A percentile compares a stretch with the other conserved stretches of the same genome.
These are phyloP conservation scores for Acestrorhynchus altus DNA, from an alignment of 2,797 vertebrate genomes.

Conservation along the genomic window DNA sequence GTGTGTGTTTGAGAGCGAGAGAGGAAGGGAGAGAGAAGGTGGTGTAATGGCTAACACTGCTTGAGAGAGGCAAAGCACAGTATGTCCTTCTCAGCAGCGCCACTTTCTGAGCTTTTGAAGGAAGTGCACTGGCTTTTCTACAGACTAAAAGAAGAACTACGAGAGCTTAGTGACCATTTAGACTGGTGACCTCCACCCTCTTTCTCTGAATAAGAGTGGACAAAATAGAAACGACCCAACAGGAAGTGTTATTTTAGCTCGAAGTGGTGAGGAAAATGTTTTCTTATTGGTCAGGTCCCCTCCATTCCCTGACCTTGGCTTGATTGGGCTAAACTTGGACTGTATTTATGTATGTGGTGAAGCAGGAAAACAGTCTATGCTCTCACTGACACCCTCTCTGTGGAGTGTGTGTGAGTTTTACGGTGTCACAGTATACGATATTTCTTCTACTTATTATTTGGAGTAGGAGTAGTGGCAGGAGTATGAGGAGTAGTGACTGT, in stretches of 20 bases:
- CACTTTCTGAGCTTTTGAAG: neutral
- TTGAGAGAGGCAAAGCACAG: slow-evolving; percentile 20
- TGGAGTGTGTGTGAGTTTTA: neutral
- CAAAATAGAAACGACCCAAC: slow-evolving; percentile 14
- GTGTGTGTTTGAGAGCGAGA: neutral
- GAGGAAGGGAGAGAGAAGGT: neutral
- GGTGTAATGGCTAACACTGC: slow-evolving; percentile 24
- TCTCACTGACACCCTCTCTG: neutral
- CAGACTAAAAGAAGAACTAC: neutral
- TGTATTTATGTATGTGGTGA: slow-evolving; percentile 30
- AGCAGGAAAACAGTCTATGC: neutral
- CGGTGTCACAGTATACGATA: too few relatives aligned
- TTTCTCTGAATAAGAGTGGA: neutral
- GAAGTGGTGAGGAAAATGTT: slow-evolving; percentile 21
- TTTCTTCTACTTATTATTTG: too few relatives aligned
- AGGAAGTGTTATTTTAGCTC: slow-evolving; percentile 21
- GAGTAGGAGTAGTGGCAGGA: too few relatives aligned
- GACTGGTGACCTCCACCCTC: neutral
- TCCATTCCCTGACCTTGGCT: slow-evolving; percentile 16
- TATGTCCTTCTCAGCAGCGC: neutral
- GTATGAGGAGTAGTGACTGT: too few relatives aligned
- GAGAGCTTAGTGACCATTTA: slow-evolving; percentile 10
- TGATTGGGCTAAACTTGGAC: slow-evolving; percentile 36
- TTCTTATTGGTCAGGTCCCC: slow-evolving; percentile 21
- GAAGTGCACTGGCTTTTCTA: neutral